phyloP scores from a whole-genome alignment of 2,797 vertebrate genomes.

The Pangasius mekongensis region DNA sequence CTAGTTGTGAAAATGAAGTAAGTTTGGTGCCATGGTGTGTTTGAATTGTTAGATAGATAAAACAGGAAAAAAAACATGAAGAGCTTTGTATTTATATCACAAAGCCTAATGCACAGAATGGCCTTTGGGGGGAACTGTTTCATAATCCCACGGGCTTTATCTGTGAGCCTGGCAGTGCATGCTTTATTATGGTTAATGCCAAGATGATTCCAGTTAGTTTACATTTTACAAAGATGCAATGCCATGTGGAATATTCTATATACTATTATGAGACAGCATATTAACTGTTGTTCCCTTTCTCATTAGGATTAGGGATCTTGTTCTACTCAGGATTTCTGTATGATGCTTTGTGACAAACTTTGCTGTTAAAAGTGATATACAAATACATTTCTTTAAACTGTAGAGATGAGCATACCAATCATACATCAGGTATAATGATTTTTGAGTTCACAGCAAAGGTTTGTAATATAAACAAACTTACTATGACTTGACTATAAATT shows the following conservation, averaged over 20 bases:
- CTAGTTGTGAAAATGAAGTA: neutral
- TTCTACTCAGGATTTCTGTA: neutral
- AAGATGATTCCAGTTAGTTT: neutral
- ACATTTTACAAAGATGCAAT: neutral
- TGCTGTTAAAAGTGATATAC: neutral
- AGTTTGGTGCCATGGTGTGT: neutral
- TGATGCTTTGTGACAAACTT: neutral
- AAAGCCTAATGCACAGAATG: conserved; percentile 2
- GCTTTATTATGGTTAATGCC: neutral
- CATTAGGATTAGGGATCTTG: neutral
- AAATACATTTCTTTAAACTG: neutral
- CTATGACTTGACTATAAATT: neutral
- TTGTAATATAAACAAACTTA: neutral
- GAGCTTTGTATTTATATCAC: neutral
- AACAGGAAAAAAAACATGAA: neutral
- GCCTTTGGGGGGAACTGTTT: conserved; percentile 36
- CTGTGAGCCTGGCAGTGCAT: neutral
- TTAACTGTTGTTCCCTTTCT: neutral
- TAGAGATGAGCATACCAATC: neutral
- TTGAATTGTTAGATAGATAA: neutral
- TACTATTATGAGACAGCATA: neutral
- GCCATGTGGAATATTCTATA: neutral
- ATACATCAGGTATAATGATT: neutral
- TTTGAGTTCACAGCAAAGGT: neutral
- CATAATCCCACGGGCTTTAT: conserved; percentile 10